Evolutionary conservation across 1,140 invertebrate species (phyloP).

Genomic region (Copidosoma floridanum): DNA sequence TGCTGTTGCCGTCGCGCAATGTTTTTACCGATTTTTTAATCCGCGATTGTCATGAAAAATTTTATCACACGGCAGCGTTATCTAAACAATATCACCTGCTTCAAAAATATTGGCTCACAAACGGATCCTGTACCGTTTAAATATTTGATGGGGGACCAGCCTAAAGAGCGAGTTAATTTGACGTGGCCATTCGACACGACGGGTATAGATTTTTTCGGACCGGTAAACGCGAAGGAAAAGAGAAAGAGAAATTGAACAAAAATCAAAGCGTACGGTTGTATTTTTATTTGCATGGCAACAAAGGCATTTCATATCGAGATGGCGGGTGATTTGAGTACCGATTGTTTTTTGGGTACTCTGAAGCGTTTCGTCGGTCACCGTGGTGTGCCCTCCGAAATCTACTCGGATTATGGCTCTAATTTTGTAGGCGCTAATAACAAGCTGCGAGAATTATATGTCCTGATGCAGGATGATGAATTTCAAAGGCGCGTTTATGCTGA

Average conservation of each 20-base stretch:
- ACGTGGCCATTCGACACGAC: neutral
- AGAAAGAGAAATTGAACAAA: neutral
- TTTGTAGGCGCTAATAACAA: constrained; percentile 26
- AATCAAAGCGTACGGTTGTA: constrained; percentile 18
- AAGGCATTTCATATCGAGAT: constrained; percentile 1
- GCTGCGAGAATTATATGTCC: neutral
- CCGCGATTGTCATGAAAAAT: neutral
- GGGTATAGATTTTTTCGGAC: neutral
- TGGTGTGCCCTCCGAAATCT: constrained; percentile 26
- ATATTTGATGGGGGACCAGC: neutral
- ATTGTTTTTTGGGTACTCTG: neutral
- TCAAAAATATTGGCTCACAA: neutral
- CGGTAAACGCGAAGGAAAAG: neutral
- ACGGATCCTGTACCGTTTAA: neutral
- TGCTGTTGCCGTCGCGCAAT: constrained; percentile 40
- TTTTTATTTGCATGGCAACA: constrained; percentile 8
- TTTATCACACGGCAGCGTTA: neutral
- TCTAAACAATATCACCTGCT: neutral
- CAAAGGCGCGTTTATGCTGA: neutral
- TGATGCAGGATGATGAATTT: neutral
- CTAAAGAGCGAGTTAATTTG: neutral
- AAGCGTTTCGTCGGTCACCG: neutral
- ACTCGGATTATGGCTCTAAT: constrained; percentile 35
- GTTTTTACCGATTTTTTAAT: constrained; percentile 36
- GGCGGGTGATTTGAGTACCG: neutral